Conservation (phyloP, 2,888 invertebrate species). For the Parelbella ahira region DNA sequence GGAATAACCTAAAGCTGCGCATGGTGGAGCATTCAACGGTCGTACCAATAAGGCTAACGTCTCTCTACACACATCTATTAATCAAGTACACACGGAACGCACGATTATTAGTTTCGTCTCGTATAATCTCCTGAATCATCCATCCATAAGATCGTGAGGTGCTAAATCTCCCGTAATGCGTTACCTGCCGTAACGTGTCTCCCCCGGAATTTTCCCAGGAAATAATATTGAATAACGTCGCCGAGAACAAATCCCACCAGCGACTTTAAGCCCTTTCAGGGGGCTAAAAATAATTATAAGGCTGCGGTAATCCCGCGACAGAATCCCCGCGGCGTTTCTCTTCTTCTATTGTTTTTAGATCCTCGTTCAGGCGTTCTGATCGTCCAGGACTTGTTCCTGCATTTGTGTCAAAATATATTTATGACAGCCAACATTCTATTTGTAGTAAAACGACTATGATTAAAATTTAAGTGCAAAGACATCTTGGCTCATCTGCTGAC, state of each 20-base stretch:
- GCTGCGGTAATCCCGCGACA: conserved; percentile 44
- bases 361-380: conserved; percentile 31
- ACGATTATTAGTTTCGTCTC: conserved; percentile 29
- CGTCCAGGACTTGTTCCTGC: conserved; percentile 22
- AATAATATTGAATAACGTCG: conserved; percentile 76
- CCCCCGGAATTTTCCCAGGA: conserved; percentile 38
- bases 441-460: too few relatives aligned
- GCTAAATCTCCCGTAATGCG: conserved; percentile 48
- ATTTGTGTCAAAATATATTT: too few relatives aligned
- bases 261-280: conserved; percentile 66
- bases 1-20: too few relatives aligned
- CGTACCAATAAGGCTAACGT: conserved; percentile 16
- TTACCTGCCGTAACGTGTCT: conserved; percentile 32
- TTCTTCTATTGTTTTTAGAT: conserved; percentile 41
- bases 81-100: conserved; percentile 17
- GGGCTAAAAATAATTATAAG: conserved; percentile 65
- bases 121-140: conserved; percentile 40
- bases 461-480: too few relatives aligned
- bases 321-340: conserved; percentile 35
- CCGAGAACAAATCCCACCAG: conserved; percentile 65
- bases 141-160: conserved; percentile 33
- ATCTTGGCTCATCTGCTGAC: too few relatives aligned
- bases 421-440: too few relatives aligned
- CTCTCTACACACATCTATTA: conserved; percentile 13
- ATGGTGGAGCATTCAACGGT: neutral